Base-by-base conservation (phyloP, 1,140 invertebrate genomes). In the Drosophila dunni region DNA sequence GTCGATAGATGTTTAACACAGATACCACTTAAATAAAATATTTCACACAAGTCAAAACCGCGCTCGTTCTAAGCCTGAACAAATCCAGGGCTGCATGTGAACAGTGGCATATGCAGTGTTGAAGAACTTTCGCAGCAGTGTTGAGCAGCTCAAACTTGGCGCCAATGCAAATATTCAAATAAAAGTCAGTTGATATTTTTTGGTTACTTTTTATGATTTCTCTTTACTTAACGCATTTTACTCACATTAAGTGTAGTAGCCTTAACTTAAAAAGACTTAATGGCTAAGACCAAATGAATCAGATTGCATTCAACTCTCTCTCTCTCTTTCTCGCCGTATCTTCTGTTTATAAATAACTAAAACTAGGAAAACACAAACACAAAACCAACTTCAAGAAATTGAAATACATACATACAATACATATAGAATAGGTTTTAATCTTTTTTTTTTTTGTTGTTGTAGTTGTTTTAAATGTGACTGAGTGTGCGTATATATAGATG, bases 281-380 rank as follows among this genome's bases (percentile, higher is more conserved):
- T n/a, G 46, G n/a, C 78, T 89, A 84, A 72, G 64, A 81, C 60
- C 71, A 89, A 79, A 68, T 84, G 56, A 84, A 78, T 83, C 36
- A 58, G 71, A 78, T 81, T 72, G 73, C 72, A 86, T 82, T 70
- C 79, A 86, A 79, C 44, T 86, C 45, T 63, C 57, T 69, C 50
- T 81, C 71, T 75, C 54, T 66, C 38, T 33, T 10, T 60, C 56
- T 77, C 50, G 50, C 75, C 50, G 20, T 64, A 10, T 33, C 24
- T 24, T 51, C 24, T 65, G 54, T 72, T 83, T 74, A 83, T 88
- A 88, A 89, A 89, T 89, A 89, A 84, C 70, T 89, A 90, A 79
- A 89, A 84, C 84, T 89, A 89, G 24, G 75, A 89, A 72, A 90
- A 89, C 82, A 86, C 81, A 83, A 83, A 83, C 76, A 83, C 83